Evolutionary conservation across 2,888 invertebrate genomes (phyloP).

Genomic region (Nebria salina): DNA sequence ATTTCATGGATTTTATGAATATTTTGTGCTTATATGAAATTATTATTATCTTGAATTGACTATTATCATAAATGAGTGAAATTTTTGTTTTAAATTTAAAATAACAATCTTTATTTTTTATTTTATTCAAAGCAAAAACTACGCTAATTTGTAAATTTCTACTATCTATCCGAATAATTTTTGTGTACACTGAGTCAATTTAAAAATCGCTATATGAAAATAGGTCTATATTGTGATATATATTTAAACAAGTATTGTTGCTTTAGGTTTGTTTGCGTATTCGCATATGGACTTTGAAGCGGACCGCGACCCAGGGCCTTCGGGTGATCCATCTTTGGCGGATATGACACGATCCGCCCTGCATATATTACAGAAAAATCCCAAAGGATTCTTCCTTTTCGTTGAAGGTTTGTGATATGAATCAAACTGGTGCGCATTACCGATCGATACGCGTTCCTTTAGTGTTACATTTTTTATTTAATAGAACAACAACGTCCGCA

Average conservation of each 20-base stretch:
- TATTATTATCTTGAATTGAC: no score
- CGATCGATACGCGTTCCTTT: neutral
- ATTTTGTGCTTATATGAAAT: neutral
- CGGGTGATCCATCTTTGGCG: slow-evolving; percentile 65
- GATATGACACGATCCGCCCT: slow-evolving; percentile 66
- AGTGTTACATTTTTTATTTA: neutral
- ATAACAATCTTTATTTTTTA: no score
- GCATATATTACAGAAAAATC: slow-evolving; percentile 62
- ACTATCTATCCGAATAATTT: no score
- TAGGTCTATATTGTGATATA: neutral
- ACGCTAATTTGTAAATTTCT: no score
- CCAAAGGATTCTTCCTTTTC: slow-evolving; percentile 64
- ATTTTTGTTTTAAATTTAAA: no score
- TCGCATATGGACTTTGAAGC: slow-evolving; percentile 67
- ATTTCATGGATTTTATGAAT: neutral
- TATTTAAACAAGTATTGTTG: neutral
- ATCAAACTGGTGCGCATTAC: neutral
- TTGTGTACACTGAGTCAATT: no score
- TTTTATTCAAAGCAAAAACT: no score
- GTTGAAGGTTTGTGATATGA: slow-evolving; percentile 61
- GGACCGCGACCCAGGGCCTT: slow-evolving; percentile 62
- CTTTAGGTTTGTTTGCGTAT: slow-evolving; percentile 64
- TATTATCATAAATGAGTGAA: no score
- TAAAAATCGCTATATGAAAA: no score
- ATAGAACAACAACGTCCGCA: neutral